Evolutionary conservation across 2,113 vertebrate species (phyloP).

Genomic region (Origma solitaria): DNA sequence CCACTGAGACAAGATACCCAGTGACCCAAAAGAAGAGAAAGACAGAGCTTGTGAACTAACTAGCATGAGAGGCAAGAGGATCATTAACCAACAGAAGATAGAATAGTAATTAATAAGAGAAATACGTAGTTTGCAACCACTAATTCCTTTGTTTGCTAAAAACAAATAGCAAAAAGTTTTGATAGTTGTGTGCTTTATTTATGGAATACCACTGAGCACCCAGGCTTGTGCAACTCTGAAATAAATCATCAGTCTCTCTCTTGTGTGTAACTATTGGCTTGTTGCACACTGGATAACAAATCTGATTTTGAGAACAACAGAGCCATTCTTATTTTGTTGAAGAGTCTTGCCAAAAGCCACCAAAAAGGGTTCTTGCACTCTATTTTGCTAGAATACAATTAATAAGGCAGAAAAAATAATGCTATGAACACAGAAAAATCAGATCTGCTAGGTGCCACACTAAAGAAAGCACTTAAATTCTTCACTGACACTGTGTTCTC

Average conservation of each 20-base stretch:
- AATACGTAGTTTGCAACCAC: background rate
- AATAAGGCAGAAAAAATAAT: background rate
- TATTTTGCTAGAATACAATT: background rate
- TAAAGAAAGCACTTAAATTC: background rate
- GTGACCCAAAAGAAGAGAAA: background rate
- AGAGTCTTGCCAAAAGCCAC: background rate
- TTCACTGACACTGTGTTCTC: background rate
- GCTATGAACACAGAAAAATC: background rate
- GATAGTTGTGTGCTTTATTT: background rate
- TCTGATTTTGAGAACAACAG: background rate
- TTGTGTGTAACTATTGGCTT: background rate
- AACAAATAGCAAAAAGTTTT: background rate
- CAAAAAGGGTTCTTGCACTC: background rate
- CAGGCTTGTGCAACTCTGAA: background rate
- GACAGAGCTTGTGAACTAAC: background rate
- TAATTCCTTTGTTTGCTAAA: background rate
- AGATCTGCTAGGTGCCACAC: background rate
- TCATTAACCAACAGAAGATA: background rate
- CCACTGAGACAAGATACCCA: background rate
- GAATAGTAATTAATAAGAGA: background rate
- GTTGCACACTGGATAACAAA: background rate
- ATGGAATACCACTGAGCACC: background rate
- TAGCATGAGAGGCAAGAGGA: rapidly evolving
- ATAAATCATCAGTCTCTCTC: background rate
- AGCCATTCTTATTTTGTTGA: background rate